Evolutionary conservation across 1,140 invertebrate genomes (phyloP).

Genomic region (Reticulitermes speratus): DNA sequence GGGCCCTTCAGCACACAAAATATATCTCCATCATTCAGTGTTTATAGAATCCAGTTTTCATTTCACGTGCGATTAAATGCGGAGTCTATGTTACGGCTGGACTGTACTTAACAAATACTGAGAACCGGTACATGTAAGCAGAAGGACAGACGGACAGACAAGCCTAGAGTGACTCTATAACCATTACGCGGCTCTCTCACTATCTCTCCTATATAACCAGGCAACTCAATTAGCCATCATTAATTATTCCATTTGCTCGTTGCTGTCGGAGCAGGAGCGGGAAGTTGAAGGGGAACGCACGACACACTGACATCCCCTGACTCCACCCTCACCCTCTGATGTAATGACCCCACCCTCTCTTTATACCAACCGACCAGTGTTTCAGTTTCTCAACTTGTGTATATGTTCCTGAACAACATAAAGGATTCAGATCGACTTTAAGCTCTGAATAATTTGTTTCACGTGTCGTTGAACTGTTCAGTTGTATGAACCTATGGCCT

Average conservation of each 20-base stretch:
- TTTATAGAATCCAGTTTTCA: too few species aligned
- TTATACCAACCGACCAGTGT: background rate
- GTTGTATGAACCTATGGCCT: background rate
- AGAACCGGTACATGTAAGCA: background rate
- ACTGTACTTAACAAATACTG: background rate
- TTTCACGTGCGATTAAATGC: too few species aligned
- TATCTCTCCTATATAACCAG: background rate
- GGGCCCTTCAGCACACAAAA: too few species aligned
- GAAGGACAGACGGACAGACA: background rate
- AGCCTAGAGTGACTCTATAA: background rate
- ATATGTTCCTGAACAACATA: background rate
- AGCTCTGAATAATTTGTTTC: background rate
- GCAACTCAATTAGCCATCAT: conserved; percentile 9
- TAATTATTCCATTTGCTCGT: conserved; percentile 9
- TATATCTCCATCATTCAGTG: too few species aligned
- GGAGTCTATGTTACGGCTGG: background rate
- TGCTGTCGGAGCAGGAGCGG: background rate
- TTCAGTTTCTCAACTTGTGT: background rate
- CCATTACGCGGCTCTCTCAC: background rate
- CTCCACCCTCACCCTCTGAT: background rate
- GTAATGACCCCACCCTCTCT: background rate
- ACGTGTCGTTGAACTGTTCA: background rate
- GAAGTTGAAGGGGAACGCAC: background rate
- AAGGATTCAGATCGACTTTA: background rate
- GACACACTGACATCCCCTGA: background rate